These are phyloP conservation scores for Oncopeltus fasciatus DNA, from an alignment of 1,140 invertebrate species.

Conservation along the genomic window DNA sequence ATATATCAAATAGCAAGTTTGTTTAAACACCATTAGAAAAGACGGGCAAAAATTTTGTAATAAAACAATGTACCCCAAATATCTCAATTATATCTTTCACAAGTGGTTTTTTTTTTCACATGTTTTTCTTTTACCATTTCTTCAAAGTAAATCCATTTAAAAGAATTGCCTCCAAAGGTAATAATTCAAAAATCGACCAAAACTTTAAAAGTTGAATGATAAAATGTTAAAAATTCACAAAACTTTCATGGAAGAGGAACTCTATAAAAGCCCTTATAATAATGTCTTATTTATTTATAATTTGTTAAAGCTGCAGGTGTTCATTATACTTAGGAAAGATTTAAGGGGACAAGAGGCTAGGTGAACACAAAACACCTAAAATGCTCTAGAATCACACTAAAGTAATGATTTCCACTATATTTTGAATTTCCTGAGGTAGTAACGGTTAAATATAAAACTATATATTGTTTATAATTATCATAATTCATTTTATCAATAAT, in stretches of 20 bases:
- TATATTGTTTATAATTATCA: neutral
- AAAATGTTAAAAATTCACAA: neutral
- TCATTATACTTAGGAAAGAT: neutral
- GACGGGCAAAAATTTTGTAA: neutral
- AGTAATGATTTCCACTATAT: neutral
- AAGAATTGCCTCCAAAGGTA: too few species aligned
- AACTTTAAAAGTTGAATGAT: too few species aligned
- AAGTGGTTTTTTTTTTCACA: too few species aligned
- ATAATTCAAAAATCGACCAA: too few species aligned
- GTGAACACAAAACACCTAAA: neutral
- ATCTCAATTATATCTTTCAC: too few species aligned
- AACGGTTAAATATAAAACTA: slow-evolving; percentile 4
- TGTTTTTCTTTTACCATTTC: too few species aligned
- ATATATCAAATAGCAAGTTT: neutral
- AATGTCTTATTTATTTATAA: neutral
- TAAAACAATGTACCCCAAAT: neutral
- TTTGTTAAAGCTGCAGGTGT: neutral
- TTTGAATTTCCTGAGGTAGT: neutral
- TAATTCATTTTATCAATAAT: neutral
- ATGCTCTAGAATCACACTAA: neutral
- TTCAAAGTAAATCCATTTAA: too few species aligned
- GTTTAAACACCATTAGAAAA: too few species aligned
- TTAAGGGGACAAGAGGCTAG: neutral
- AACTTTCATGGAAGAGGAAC: slow-evolving; percentile 9
- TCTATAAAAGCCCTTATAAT: slow-evolving; percentile 2